phyloP scores from a whole-genome alignment of 2,888 invertebrate species.

The Griposia aprilina region DNA sequence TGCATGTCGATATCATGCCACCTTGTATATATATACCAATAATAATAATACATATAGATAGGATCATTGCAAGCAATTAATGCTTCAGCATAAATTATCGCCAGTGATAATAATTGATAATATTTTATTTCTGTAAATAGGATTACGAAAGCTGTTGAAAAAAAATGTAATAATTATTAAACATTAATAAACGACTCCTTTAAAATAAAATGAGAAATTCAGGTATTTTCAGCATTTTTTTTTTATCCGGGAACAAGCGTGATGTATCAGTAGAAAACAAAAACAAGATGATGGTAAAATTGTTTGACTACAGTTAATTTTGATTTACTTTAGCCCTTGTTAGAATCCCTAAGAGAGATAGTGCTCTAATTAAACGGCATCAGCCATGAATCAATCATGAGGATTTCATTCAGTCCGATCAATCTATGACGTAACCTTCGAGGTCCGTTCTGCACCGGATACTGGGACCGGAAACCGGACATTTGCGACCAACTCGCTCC shows the following conservation, averaged over 20 bases:
- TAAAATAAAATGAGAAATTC: background rate
- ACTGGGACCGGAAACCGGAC: background rate
- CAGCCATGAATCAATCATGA: constrained; percentile 10
- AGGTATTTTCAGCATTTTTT: background rate
- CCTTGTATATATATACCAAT: too few species aligned
- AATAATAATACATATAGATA: too few species aligned
- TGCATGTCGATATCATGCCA: too few species aligned
- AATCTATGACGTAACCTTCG: background rate
- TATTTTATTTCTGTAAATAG: too few species aligned
- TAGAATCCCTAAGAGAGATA: background rate
- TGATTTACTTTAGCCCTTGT: too few species aligned
- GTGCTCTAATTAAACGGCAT: background rate
- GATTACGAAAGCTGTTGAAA: too few species aligned
- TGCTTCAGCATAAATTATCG: too few species aligned
- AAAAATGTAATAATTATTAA: too few species aligned
- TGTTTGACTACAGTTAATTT: background rate
- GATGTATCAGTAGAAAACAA: too few species aligned
- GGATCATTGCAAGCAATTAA: too few species aligned
- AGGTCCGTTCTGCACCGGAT: background rate
- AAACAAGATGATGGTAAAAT: background rate
- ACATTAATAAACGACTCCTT: too few species aligned
- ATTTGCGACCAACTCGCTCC: constrained; percentile 1
- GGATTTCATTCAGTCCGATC: background rate
- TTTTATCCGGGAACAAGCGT: background rate
- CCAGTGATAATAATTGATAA: too few species aligned